Conservation (phyloP, 2,888 invertebrate genomes). For the Folsomia manolachei region DNA sequence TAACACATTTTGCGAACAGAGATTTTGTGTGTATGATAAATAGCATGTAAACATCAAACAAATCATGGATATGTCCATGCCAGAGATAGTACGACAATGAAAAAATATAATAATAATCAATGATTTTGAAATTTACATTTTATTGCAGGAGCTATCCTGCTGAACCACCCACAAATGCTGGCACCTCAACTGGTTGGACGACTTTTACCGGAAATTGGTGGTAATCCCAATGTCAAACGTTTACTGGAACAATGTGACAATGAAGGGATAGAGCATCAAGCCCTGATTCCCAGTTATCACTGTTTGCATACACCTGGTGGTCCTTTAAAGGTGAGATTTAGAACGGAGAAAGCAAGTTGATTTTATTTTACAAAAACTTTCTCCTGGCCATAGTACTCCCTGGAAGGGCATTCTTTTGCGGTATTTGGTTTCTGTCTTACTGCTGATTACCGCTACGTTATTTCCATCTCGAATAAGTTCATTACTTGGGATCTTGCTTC, state of each 20-base stretch:
- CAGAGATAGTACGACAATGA: no score
- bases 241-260: slow-evolving; percentile 86
- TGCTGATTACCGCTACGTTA: slow-evolving; percentile 85
- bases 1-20: no score
- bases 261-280: slow-evolving; percentile 75
- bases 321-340: slow-evolving; percentile 75
- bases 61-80: no score
- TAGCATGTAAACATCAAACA: no score
- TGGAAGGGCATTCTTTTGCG: slow-evolving; percentile 97
- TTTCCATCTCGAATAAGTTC: slow-evolving; percentile 93
- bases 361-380: not conserved
- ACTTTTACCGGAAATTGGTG: slow-evolving; percentile 83
- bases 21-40: no score
- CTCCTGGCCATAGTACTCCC: slow-evolving; percentile 75
- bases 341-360: not conserved
- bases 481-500: slow-evolving; percentile 96
- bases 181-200: slow-evolving; percentile 91
- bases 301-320: slow-evolving; percentile 98
- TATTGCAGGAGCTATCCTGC: slow-evolving; percentile 91
- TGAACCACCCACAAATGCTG: slow-evolving; percentile 89
- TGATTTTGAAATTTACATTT: no score
- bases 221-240: slow-evolving; percentile 77
- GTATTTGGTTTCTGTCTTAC: slow-evolving; percentile 89
- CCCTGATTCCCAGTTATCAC: slow-evolving; percentile 88
- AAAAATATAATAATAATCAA: no score